Conservation (phyloP, 2,113 vertebrate species). For the Prunella fulvescens region DNA sequence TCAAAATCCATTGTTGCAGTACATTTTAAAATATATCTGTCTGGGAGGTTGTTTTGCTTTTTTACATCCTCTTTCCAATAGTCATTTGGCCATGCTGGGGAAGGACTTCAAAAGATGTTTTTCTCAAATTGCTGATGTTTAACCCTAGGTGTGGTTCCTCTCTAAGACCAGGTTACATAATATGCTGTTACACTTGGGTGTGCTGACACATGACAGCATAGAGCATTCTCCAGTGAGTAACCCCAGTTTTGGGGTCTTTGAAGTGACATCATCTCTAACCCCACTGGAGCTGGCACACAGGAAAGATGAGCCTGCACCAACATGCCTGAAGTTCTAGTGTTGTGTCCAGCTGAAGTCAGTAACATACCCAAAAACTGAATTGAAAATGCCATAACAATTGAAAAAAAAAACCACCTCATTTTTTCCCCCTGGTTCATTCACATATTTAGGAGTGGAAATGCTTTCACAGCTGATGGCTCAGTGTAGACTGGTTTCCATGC, state of each 20-base stretch:
- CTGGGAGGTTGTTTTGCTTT: not conserved
- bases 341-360: not conserved
- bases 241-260: not conserved
- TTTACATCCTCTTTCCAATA: not conserved
- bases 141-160: not conserved
- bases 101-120: not conserved
- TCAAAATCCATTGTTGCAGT: not conserved
- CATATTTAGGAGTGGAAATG: not conserved
- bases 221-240: not conserved
- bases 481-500: not conserved
- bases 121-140: not conserved
- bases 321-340: not conserved
- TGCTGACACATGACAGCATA: not conserved
- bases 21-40: not conserved
- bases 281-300: not conserved
- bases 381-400: not conserved
- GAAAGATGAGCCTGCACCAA: not conserved
- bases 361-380: not conserved
- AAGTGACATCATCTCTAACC: not conserved
- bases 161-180: not conserved
- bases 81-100: not conserved
- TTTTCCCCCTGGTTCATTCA: not conserved
- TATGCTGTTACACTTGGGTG: not conserved
- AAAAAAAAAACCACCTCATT: not conserved
- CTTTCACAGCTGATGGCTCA: not conserved